These are phyloP conservation scores for Cirrhinus mrigala DNA, from an alignment of 2,797 vertebrate genomes.

Conservation along the genomic window DNA sequence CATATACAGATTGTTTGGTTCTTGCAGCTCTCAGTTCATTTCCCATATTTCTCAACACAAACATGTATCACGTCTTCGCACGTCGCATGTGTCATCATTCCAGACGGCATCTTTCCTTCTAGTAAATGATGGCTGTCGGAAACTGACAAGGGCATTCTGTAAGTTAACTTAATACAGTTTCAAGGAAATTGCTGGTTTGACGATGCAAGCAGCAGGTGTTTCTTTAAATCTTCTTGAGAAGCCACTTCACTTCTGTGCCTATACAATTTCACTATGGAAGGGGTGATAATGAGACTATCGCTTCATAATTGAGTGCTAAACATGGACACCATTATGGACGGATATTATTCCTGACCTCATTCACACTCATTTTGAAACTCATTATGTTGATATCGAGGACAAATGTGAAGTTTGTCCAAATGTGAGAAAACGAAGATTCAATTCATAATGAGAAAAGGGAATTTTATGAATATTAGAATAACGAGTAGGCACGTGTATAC, in stretches of 20 bases:
- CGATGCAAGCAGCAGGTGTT: not conserved
- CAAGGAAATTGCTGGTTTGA: slow-evolving; percentile 26
- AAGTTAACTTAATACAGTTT: slow-evolving; percentile 41
- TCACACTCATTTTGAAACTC: slow-evolving; percentile 37
- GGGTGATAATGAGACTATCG: slow-evolving; percentile 55
- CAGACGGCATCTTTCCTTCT: slow-evolving; percentile 34
- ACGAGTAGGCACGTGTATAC: not conserved
- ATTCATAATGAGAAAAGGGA: not conserved
- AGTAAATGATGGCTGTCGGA: slow-evolving; percentile 34
- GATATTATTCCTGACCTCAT: slow-evolving; percentile 17
- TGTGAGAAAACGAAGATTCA: not conserved
- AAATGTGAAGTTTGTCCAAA: slow-evolving; percentile 19
- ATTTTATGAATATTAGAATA: not conserved
- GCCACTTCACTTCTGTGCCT: not conserved
- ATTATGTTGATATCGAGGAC: slow-evolving; percentile 16
- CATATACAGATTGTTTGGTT: slow-evolving; percentile 17
- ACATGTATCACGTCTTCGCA: slow-evolving; percentile 32
- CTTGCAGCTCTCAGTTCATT: slow-evolving; percentile 23
- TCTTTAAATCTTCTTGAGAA: slow-evolving; percentile 22
- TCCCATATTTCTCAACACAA: slow-evolving; percentile 28
- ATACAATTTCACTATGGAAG: not conserved
- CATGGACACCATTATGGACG: not conserved
- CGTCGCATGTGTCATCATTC: slow-evolving; percentile 23
- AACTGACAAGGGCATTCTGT: slow-evolving; percentile 23
- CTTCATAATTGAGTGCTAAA: slow-evolving; percentile 58